Evolutionary conservation across 2,888 invertebrate genomes (phyloP).

Genomic region (Hoplodrina ambigua): DNA sequence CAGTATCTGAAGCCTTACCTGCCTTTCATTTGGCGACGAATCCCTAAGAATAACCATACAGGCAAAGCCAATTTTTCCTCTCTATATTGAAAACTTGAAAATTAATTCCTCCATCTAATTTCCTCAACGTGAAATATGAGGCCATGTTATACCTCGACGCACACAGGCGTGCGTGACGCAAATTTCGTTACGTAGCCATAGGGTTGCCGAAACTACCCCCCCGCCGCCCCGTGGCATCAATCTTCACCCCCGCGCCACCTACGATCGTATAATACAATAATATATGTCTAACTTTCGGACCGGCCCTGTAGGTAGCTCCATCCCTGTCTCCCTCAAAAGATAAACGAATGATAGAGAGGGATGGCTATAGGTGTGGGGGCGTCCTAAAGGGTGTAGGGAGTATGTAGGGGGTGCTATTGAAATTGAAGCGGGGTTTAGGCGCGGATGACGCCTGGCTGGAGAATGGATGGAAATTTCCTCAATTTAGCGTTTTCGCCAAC

Average conservation of each 20-base stretch:
- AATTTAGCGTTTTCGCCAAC: slow-evolving; percentile 90
- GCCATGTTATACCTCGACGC: slow-evolving; percentile 73
- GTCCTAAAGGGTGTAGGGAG: slow-evolving; percentile 90
- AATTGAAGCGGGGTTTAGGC: slow-evolving; percentile 91
- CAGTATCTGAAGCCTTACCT: slow-evolving; percentile 79
- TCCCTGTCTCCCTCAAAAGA: slow-evolving; percentile 70
- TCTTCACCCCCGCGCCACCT: slow-evolving; percentile 89
- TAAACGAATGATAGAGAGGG: slow-evolving; percentile 69
- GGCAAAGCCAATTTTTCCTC: slow-evolving; percentile 80
- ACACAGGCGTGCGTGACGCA: slow-evolving; percentile 84
- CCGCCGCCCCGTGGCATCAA: slow-evolving; percentile 83
- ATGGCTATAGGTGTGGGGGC: slow-evolving; percentile 80
- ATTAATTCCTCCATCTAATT: slow-evolving; percentile 89
- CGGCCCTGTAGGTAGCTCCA: slow-evolving; percentile 86
- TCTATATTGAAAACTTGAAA: slow-evolving; percentile 88
- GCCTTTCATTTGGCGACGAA: slow-evolving; percentile 78
- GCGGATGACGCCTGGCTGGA: slow-evolving; percentile 90
- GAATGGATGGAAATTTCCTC: slow-evolving; percentile 91
- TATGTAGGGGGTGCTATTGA: slow-evolving; percentile 89
- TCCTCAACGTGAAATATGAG: slow-evolving; percentile 87
- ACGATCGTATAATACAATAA: slow-evolving; percentile 90
- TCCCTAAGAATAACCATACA: slow-evolving; percentile 72
- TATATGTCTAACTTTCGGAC: slow-evolving; percentile 91
- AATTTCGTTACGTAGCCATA: slow-evolving; percentile 88
- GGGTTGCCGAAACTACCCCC: slow-evolving; percentile 89